Conservation (phyloP, 2,888 invertebrate species). For the Ceraclea dissimilis region DNA sequence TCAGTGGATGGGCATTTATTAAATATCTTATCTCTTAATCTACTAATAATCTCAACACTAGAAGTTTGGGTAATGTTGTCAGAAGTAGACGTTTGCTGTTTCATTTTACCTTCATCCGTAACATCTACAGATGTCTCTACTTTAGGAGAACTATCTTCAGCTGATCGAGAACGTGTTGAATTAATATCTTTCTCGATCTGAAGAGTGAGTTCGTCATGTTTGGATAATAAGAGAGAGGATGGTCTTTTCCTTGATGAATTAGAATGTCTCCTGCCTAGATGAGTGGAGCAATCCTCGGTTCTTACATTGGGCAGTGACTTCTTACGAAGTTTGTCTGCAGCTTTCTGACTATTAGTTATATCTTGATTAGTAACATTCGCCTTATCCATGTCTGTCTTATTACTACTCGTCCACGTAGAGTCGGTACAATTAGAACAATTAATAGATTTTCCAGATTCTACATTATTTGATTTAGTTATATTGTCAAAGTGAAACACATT, state of each 20-base stretch:
- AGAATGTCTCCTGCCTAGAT: constrained; percentile 10
- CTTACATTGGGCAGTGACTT: constrained; percentile 7
- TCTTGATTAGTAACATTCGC: constrained; percentile 3
- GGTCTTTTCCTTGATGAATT: constrained; percentile 19
- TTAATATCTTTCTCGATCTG: constrained; percentile 11
- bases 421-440: background rate
- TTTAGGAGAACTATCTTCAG: constrained; percentile 16
- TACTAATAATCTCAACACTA: constrained; percentile 27
- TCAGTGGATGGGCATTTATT: constrained; percentile 36
- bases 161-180: constrained; percentile 20
- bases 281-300: constrained; percentile 1
- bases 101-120: constrained; percentile 1
- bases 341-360: background rate
- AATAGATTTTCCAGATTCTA: background rate
- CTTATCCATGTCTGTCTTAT: constrained; percentile 10
- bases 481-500: constrained; percentile 9
- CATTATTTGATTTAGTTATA: constrained; percentile 1
- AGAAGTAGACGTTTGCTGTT: constrained; percentile 1
- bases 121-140: background rate
- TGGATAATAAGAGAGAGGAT: constrained; percentile 18
- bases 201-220: constrained; percentile 17
- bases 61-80: constrained; percentile 14
- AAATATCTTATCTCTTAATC: constrained; percentile 40
- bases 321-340: constrained; percentile 5
- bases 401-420: constrained; percentile 7